Percentiles rank a stretch among this genome's conserved stretches.
These are phyloP conservation scores for Ophraella communa DNA, from an alignment of 2,888 invertebrate genomes.

Conservation along the genomic window DNA sequence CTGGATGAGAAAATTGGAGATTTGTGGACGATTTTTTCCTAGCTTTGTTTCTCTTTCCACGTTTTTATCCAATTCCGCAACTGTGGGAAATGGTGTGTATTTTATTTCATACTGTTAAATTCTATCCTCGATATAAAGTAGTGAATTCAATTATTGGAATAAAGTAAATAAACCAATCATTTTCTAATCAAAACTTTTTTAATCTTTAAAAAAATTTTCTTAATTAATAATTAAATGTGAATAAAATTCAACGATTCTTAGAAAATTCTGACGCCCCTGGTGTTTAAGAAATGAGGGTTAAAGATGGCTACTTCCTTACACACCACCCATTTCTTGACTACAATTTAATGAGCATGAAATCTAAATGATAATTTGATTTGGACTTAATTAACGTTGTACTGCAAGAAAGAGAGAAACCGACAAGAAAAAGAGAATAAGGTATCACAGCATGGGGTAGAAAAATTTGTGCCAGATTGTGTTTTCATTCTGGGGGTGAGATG, in stretches of 20 bases:
- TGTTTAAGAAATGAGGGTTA: conserved; percentile 40
- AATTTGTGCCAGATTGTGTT: conserved; percentile 11
- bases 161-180: too few species aligned
- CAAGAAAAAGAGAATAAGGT: conserved; percentile 6
- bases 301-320: conserved; percentile 44
- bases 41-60: conserved; percentile 13
- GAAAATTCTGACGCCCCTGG: background rate
- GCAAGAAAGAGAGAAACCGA: conserved; percentile 8
- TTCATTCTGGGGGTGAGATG: background rate
- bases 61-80: background rate
- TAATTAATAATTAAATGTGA: too few species aligned
- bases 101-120: background rate
- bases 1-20: conserved; percentile 49
- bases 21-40: conserved; percentile 48
- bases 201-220: too few species aligned
- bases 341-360: conserved; percentile 61
- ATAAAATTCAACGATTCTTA: too few species aligned
- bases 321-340: conserved; percentile 51
- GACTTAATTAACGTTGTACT: conserved; percentile 56
- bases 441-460: background rate
- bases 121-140: background rate
- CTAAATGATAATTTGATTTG: conserved; percentile 61
- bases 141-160: background rate
- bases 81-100: conserved; percentile 10
- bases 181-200: too few species aligned